Conservation (phyloP, 2,797 vertebrate species). For the Myotis planiceps region DNA sequence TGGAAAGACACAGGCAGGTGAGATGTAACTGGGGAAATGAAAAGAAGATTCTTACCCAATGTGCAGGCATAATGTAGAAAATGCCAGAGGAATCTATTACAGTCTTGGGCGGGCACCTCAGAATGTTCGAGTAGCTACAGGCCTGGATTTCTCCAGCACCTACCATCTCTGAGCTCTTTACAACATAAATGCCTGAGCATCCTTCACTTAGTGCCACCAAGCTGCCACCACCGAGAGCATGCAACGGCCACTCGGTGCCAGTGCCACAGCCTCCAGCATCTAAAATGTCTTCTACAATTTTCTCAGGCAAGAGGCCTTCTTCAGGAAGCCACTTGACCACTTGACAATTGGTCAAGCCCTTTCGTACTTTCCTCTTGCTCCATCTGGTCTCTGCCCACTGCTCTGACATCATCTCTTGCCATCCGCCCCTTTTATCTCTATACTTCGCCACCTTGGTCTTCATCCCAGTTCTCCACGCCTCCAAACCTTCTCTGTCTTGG, state of each 20-base stretch:
- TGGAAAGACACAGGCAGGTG: slow-evolving; percentile 36
- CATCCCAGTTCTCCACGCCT: background rate
- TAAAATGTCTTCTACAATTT: background rate
- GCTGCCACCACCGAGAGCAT: background rate
- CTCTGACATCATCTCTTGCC: background rate
- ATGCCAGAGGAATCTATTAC: slow-evolving; percentile 21
- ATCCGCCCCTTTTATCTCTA: background rate
- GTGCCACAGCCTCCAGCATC: background rate
- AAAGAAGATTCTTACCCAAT: slow-evolving; percentile 37
- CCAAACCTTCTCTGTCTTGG: background rate
- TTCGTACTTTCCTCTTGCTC: no score
- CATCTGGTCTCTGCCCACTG: background rate
- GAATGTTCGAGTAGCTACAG: background rate
- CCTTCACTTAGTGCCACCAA: background rate
- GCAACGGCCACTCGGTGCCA: background rate
- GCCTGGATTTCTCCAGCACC: background rate
- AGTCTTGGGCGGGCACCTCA: background rate
- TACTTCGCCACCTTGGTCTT: background rate
- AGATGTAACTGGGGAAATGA: slow-evolving; percentile 58
- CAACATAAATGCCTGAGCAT: background rate
- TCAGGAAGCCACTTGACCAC: background rate
- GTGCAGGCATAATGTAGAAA: slow-evolving; percentile 49
- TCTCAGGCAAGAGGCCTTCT: background rate
- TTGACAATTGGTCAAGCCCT: background rate
- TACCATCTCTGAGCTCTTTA: slow-evolving; percentile 22